Evolutionary conservation across 2,888 invertebrate genomes (phyloP).

Genomic region (Eudasyphora cyanicolor): DNA sequence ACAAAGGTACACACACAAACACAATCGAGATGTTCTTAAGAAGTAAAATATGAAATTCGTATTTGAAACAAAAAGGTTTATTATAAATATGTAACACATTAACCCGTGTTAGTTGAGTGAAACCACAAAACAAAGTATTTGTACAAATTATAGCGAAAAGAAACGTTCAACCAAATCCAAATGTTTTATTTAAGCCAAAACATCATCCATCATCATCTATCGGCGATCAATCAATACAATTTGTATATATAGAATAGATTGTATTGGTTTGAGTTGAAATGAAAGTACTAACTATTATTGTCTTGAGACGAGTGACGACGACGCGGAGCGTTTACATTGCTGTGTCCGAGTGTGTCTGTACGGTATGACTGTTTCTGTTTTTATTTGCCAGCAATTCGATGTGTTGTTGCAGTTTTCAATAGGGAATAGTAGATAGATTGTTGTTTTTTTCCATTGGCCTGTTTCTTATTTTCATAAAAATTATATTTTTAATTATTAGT

Average conservation of each 20-base stretch:
- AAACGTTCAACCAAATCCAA: constrained; percentile 2
- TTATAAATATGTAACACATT: constrained; percentile 22
- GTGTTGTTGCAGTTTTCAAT: constrained; percentile 40
- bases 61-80: background rate
- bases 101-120: constrained; percentile 18
- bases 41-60: background rate
- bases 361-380: too few relatives aligned
- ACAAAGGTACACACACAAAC: background rate
- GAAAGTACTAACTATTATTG: constrained; percentile 10
- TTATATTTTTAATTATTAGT: constrained; percentile 59
- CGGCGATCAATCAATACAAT: constrained; percentile 44
- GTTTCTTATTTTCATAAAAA: constrained; percentile 45
- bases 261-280: constrained; percentile 46
- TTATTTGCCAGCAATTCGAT: background rate
- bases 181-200: constrained; percentile 45
- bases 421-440: constrained; percentile 30
- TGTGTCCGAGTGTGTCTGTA: background rate
- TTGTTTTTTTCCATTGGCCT: constrained; percentile 45
- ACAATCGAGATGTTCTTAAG: background rate
- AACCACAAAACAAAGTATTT: constrained; percentile 26
- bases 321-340: background rate
- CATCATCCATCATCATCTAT: constrained; percentile 14
- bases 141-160: constrained; percentile 44
- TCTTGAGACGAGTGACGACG: background rate
- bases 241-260: constrained; percentile 66